Conservation (phyloP, 37 sponge, comb jelly and placozoan species). For the Beroe forskalii region DNA sequence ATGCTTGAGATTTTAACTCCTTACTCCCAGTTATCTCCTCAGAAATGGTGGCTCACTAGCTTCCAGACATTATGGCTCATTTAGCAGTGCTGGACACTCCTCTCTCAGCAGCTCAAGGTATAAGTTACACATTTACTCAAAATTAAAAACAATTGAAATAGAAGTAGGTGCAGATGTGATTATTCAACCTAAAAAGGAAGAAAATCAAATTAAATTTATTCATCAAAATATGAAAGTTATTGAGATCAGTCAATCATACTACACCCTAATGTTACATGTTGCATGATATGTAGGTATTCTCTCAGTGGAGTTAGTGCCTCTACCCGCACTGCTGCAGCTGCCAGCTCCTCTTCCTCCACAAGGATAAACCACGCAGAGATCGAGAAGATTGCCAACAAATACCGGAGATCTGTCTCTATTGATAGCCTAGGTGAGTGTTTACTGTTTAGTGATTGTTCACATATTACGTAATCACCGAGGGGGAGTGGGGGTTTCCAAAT, state of each 20-base stretch:
- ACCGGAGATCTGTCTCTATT: slow-evolving; percentile 11
- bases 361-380: slow-evolving; percentile 26
- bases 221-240: too few relatives aligned
- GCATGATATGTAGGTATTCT: not conserved
- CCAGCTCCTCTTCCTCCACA: slow-evolving; percentile 5
- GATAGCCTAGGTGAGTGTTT: slow-evolving; percentile 34
- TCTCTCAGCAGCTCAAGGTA: not conserved
- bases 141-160: too few relatives aligned
- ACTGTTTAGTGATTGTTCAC: too few relatives aligned
- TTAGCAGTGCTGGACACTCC: slow-evolving; percentile 10
- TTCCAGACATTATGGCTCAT: slow-evolving; percentile 39
- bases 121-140: not conserved
- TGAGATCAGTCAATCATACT: too few relatives aligned
- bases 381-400: slow-evolving; percentile 39
- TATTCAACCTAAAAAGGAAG: too few relatives aligned
- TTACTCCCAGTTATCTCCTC: not conserved
- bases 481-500: too few relatives aligned
- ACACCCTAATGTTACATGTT: too few relatives aligned
- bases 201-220: too few relatives aligned
- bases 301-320: not conserved
- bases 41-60: slow-evolving; percentile 17
- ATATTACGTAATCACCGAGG: too few relatives aligned
- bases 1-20: too few relatives aligned
- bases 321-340: not conserved
- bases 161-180: too few relatives aligned